Evolutionary conservation across 53 echinoderm and acorn worm species (phyloP).

Genomic region (Astropecten irregularis): DNA sequence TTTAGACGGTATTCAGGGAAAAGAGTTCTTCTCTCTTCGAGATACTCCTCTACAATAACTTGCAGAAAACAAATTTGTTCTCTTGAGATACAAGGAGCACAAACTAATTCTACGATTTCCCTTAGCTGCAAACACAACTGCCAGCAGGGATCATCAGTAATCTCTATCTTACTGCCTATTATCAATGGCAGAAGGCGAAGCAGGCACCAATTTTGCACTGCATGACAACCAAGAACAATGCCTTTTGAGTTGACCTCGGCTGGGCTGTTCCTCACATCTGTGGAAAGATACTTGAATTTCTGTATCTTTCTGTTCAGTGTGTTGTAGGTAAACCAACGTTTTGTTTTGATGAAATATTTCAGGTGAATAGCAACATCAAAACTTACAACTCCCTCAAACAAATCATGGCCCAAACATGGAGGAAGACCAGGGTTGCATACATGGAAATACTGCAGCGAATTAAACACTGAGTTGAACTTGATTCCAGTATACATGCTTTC

Average conservation of each 20-base stretch:
- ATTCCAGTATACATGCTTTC: slow-evolving; percentile 18
- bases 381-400: slow-evolving; percentile 71
- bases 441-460: slow-evolving; percentile 65
- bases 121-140: slow-evolving; percentile 65
- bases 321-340: slow-evolving; percentile 63
- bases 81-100: slow-evolving; percentile 46
- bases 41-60: slow-evolving; percentile 65
- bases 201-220: slow-evolving; percentile 71
- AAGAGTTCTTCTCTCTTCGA: slow-evolving; percentile 49
- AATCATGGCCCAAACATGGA: slow-evolving; percentile 74
- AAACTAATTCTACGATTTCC: slow-evolving; percentile 60
- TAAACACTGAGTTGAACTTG: slow-evolving; percentile 75
- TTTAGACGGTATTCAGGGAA: slow-evolving; percentile 40
- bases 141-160: slow-evolving; percentile 65
- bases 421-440: slow-evolving; percentile 66
- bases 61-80: slow-evolving; percentile 52
- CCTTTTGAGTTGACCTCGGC: slow-evolving; percentile 17
- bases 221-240: slow-evolving; percentile 61
- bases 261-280: slow-evolving; percentile 52
- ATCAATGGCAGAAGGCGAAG: slow-evolving; percentile 65
- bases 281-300: slow-evolving; percentile 50
- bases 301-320: slow-evolving; percentile 44
- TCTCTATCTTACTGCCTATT: slow-evolving; percentile 25
- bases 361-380: slow-evolving; percentile 68
- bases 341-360: slow-evolving; percentile 55